Evolutionary conservation across 2,888 invertebrate genomes (phyloP).

Genomic region (Lucinisca nassula): DNA sequence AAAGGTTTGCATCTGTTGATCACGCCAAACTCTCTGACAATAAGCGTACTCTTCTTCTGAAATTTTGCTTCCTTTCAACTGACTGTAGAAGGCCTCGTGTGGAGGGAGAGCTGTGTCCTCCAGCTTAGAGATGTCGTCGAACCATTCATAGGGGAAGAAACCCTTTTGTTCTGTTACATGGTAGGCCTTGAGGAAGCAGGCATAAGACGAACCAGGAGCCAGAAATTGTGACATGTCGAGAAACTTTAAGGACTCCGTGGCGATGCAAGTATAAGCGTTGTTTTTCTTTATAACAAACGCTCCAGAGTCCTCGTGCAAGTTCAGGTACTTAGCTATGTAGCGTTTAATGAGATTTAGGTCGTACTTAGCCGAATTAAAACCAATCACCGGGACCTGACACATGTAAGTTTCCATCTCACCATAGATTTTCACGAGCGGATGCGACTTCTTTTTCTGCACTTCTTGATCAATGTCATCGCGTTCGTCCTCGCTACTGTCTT

Average conservation of each 20-base stretch:
- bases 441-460: no score
- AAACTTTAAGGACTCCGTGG: neutral
- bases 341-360: constrained; percentile 47
- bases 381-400: constrained; percentile 23
- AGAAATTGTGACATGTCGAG: constrained; percentile 5
- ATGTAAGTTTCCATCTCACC: no score
- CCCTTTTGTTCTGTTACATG: neutral
- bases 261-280: constrained; percentile 21
- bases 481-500: no score
- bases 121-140: neutral
- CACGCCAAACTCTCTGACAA: constrained; percentile 20
- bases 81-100: no score
- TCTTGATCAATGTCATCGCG: no score
- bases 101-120: neutral
- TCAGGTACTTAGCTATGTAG: neutral
- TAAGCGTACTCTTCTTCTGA: neutral
- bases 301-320: constrained; percentile 19
- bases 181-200: neutral
- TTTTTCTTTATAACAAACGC: constrained; percentile 26
- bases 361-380: constrained; percentile 41
- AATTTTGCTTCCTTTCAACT: neutral
- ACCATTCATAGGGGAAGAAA: neutral
- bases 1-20: constrained; percentile 37
- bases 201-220: neutral
- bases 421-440: no score